These are phyloP conservation scores for Muntiacus reevesi DNA, from an alignment of 2,113 vertebrate genomes.

Conservation along the genomic window DNA sequence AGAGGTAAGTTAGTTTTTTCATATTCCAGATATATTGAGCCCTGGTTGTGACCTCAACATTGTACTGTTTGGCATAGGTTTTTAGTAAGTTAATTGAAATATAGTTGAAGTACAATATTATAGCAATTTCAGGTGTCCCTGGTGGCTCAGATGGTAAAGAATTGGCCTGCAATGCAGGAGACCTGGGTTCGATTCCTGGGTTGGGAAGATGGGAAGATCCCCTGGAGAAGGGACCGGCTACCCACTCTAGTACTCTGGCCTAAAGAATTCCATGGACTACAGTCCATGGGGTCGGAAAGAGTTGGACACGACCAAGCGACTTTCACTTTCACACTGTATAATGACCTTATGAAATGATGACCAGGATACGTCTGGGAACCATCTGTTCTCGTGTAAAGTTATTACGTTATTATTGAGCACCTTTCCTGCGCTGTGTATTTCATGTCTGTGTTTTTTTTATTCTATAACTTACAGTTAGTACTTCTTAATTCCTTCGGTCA, in stretches of 20 bases:
- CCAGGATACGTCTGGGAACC: not conserved
- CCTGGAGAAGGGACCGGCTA: not conserved
- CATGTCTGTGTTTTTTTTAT: not conserved
- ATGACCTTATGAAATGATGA: not conserved
- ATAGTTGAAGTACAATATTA: not conserved
- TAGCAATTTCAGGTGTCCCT: not conserved
- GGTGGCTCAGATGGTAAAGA: not conserved
- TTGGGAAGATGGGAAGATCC: not conserved
- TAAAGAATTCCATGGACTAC: not conserved
- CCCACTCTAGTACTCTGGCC: not conserved
- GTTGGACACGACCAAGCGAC: not conserved
- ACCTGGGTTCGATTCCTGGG: not conserved
- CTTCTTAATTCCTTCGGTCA: not conserved
- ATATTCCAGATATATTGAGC: not conserved
- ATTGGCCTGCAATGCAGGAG: not conserved
- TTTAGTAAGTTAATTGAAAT: not conserved
- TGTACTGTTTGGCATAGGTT: not conserved
- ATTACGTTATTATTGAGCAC: not conserved
- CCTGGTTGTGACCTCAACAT: not conserved
- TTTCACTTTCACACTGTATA: not conserved
- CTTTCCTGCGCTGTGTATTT: not conserved
- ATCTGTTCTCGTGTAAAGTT: not conserved
- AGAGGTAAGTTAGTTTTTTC: not conserved
- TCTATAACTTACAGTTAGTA: not conserved
- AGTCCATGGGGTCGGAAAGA: not conserved